phyloP scores from a whole-genome alignment of 1,140 invertebrate species.

The Ptiloglossa arizonensis region DNA sequence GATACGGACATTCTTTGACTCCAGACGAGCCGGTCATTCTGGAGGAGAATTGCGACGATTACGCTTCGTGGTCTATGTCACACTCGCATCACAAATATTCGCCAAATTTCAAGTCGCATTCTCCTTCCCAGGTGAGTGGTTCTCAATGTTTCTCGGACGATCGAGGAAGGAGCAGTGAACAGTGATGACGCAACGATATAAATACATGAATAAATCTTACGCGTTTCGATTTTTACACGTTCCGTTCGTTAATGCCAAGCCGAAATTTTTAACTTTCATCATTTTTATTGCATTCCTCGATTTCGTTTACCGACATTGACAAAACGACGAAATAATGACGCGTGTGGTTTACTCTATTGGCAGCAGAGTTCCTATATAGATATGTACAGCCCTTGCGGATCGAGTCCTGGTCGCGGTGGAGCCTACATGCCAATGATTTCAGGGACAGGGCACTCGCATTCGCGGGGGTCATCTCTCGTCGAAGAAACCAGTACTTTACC shows the following conservation, averaged over 20 bases:
- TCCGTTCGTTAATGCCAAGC: no score
- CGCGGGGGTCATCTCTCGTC: slow-evolving; percentile 75
- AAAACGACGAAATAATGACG: slow-evolving; percentile 8
- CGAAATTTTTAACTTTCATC: no score
- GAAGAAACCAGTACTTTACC: slow-evolving; percentile 71
- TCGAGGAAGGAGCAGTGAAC: neutral
- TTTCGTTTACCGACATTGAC: neutral
- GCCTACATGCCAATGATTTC: slow-evolving; percentile 85
- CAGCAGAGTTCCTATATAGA: slow-evolving; percentile 83
- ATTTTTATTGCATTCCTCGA: no score
- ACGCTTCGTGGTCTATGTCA: slow-evolving; percentile 79
- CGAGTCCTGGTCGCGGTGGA: slow-evolving; percentile 77
- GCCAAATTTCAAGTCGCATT: slow-evolving; percentile 81
- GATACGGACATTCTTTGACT: slow-evolving; percentile 84
- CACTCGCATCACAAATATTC: slow-evolving; percentile 79
- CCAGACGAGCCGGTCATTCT: slow-evolving; percentile 86
- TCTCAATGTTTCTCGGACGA: neutral
- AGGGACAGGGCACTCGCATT: slow-evolving; percentile 74
- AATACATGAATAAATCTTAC: no score
- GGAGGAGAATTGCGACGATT: slow-evolving; percentile 85
- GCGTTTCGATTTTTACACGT: no score
- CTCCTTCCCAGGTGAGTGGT: slow-evolving; percentile 81
- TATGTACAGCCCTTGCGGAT: slow-evolving; percentile 83
- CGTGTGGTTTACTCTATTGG: slow-evolving; percentile 12
- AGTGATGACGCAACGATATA: neutral